Conservation (phyloP, 2,113 vertebrate genomes). For the Plectropomus leopardus region DNA sequence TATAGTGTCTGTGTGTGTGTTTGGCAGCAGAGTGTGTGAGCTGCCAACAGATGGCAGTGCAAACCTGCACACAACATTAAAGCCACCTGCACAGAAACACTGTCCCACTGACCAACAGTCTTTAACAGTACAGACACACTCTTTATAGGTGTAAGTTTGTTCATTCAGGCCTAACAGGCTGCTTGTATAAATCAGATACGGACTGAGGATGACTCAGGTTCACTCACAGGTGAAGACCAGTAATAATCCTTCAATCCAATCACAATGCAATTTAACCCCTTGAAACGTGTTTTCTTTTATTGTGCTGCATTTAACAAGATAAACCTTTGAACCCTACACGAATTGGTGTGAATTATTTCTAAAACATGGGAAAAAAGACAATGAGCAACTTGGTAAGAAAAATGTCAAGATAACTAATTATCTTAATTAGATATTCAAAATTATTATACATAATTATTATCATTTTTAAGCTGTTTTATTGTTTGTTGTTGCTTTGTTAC, state of each 20-base stretch:
- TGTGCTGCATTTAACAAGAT: no score
- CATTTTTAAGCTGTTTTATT: no score
- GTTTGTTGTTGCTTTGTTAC: no score
- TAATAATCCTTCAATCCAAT: neutral
- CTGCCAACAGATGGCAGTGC: constrained; percentile 58
- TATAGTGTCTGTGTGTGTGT: neutral
- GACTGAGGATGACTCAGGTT: neutral
- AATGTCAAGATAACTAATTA: no score
- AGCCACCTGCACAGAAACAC: neutral
- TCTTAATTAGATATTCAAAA: no score
- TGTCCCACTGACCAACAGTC: constrained; percentile 5
- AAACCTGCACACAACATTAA: neutral
- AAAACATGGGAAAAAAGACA: no score
- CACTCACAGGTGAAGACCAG: constrained; percentile 2
- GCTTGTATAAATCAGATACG: constrained; percentile 23
- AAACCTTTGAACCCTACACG: no score
- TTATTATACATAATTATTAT: no score
- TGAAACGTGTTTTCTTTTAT: no score
- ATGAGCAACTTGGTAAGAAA: no score
- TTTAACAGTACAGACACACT: neutral
- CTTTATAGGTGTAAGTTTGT: constrained; percentile 23
- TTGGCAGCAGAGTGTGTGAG: neutral
- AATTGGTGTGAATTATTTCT: no score
- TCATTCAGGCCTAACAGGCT: constrained; percentile 21
- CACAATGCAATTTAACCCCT: neutral